These are phyloP conservation scores for Dione juno DNA, from an alignment of 2,888 invertebrate genomes.

Conservation along the genomic window DNA sequence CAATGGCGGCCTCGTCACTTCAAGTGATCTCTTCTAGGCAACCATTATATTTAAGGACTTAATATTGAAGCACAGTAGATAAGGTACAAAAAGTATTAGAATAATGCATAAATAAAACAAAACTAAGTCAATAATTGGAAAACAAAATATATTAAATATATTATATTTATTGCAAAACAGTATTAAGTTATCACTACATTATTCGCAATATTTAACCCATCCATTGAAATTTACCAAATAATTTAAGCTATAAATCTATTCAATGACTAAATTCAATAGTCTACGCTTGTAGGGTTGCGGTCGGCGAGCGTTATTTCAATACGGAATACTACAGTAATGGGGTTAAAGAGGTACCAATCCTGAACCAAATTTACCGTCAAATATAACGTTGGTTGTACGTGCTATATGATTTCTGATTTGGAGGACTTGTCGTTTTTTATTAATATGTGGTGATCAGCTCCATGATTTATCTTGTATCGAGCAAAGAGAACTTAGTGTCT, in stretches of 20 bases:
- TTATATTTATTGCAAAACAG: background rate
- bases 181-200: slow-evolving; percentile 5
- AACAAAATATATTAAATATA: too few relatives aligned
- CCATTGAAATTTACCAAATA: slow-evolving; percentile 26
- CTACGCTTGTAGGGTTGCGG: slow-evolving; percentile 29
- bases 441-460: too few relatives aligned
- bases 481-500: too few relatives aligned
- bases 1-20: too few relatives aligned
- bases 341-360: slow-evolving; percentile 38
- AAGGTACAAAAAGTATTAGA: too few relatives aligned
- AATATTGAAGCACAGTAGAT: too few relatives aligned
- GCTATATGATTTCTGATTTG: background rate
- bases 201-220: slow-evolving; percentile 1
- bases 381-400: slow-evolving; percentile 27
- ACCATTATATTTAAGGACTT: too few relatives aligned
- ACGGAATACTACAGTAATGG: slow-evolving; percentile 33
- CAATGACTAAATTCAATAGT: slow-evolving; percentile 28
- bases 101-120: too few relatives aligned
- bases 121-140: too few relatives aligned
- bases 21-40: too few relatives aligned
- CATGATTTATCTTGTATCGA: too few relatives aligned
- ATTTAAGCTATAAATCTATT: slow-evolving; percentile 33
- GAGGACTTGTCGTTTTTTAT: background rate
- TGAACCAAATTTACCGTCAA: slow-evolving; percentile 37
- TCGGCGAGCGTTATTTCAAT: slow-evolving; percentile 38